Evolutionary conservation across 2,113 vertebrate species (phyloP).

Genomic region (Lepidothrix coronata): DNA sequence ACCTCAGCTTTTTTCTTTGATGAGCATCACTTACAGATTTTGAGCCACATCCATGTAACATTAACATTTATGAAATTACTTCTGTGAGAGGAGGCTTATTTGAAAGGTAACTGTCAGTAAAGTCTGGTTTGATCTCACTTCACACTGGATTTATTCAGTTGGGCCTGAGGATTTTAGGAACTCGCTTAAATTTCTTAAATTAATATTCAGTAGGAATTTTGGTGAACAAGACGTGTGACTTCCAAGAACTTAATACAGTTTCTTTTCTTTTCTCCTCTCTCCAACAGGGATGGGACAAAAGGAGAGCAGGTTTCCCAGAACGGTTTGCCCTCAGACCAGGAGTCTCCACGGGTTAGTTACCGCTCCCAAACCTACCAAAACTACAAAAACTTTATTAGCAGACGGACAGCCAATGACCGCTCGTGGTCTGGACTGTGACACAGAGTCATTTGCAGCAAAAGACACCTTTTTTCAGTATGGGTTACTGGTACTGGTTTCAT

Average conservation of each 20-base stretch:
- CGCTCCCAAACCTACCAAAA: constrained; percentile 96
- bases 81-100: background rate
- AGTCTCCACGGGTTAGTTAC: constrained; percentile 95
- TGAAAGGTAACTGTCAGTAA: background rate
- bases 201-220: background rate
- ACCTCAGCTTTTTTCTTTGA: background rate
- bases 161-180: background rate
- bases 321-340: constrained; percentile 89
- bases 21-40: background rate
- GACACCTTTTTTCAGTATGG: constrained; percentile 56
- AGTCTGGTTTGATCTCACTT: background rate
- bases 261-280: background rate
- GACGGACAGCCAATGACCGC: constrained; percentile 82
- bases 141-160: background rate
- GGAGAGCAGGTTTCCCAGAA: constrained; percentile 88
- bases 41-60: rapidly evolving
- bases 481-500: constrained; percentile 64
- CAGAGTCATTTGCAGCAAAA: constrained; percentile 64
- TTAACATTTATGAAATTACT: background rate
- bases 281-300: constrained; percentile 80
- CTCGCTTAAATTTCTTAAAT: background rate
- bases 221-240: background rate
- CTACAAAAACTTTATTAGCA: constrained; percentile 94
- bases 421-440: constrained; percentile 80
- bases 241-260: background rate